phyloP scores from a whole-genome alignment of 2,888 invertebrate species.

The Euphydryas editha region DNA sequence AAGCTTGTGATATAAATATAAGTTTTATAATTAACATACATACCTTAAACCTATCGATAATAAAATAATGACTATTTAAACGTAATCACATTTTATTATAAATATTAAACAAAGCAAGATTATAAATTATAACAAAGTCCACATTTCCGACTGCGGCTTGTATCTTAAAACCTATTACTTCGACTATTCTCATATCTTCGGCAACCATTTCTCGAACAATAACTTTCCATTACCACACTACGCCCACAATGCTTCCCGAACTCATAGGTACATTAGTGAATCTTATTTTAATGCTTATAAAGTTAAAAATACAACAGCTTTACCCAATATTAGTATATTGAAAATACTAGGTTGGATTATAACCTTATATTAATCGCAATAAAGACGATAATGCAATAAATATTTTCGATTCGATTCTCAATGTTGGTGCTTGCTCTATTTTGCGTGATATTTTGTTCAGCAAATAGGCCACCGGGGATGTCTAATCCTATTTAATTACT shows the following conservation, averaged over 20 bases:
- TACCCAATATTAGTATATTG: constrained; percentile 6
- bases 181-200: constrained; percentile 38
- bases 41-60: neutral
- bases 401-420: constrained; percentile 11
- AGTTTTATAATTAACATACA: neutral
- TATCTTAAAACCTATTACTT: constrained; percentile 38
- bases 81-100: neutral
- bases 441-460: constrained; percentile 22
- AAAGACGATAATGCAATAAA: constrained; percentile 26
- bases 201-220: constrained; percentile 39
- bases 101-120: constrained; percentile 17
- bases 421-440: constrained; percentile 27
- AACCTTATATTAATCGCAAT: constrained; percentile 22
- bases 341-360: neutral
- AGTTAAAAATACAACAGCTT: constrained; percentile 13
- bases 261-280: constrained; percentile 11
- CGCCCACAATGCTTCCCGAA: constrained; percentile 36
- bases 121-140: constrained; percentile 30
- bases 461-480: constrained; percentile 25
- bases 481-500: constrained; percentile 29
- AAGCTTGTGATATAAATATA: neutral
- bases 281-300: constrained; percentile 15
- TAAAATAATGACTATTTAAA: neutral
- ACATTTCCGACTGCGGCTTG: constrained; percentile 25
- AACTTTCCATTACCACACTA: constrained; percentile 38